Percentiles rank a stretch among this genome's conserved stretches.
Evolutionary conservation across 2,797 vertebrate genomes (phyloP).

Genomic region (Margarornis squamiger): DNA sequence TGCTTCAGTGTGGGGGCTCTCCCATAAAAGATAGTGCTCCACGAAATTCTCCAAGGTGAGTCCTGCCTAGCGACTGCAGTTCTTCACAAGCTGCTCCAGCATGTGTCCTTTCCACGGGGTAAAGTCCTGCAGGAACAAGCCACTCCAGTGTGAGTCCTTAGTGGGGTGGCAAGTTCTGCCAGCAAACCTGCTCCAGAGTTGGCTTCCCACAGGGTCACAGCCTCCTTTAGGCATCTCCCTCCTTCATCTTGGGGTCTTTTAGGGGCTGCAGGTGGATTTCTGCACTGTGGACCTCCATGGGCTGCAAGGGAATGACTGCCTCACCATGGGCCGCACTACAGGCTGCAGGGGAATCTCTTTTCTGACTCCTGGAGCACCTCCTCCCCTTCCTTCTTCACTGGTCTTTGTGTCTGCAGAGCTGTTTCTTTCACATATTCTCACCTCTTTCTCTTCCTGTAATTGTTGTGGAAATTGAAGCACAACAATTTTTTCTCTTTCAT

Average conservation of each 20-base stretch:
- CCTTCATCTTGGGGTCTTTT: accelerated
- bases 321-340: neutral
- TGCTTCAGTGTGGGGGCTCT: neutral
- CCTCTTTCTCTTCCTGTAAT: neutral
- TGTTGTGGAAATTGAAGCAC: neutral
- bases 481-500: neutral
- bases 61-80: neutral
- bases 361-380: accelerated
- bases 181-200: neutral
- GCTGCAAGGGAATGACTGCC: neutral
- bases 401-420: neutral
- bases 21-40: neutral
- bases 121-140: neutral
- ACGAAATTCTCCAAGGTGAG: neutral
- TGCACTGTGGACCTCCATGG: neutral
- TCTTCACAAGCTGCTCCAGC: neutral
- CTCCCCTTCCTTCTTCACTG: neutral
- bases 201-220: neutral
- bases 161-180: neutral
- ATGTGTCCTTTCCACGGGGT: neutral
- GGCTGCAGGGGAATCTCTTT: neutral
- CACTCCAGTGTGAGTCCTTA: accelerated
- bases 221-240: neutral
- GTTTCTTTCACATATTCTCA: neutral
- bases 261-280: neutral